Base-by-base conservation (phyloP, 2,113 vertebrate species). In the Delphinus delphis region DNA sequence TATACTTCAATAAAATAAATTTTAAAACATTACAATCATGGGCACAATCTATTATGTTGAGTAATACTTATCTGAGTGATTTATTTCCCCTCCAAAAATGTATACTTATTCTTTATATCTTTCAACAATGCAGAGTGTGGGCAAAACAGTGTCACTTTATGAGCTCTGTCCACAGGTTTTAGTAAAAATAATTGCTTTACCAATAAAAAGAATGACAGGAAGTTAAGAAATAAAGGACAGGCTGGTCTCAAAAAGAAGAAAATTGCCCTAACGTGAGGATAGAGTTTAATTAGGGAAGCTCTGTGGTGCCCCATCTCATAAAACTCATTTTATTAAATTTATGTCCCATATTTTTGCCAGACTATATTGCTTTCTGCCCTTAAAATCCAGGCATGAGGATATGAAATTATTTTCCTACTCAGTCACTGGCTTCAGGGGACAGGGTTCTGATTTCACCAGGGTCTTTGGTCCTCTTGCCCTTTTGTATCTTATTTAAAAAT, bases 261-360 rank as follows among this genome's bases (percentile, higher is more conserved):
- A 90, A 95, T 85, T 90, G 77, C 71, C 88, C 53, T 41, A 98
- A 97, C 62, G 3, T 95, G 92, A 86, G 36, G 55, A 93, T 96
- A 70, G 97, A 95, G 96, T 96, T 94, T 97, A 98, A 98, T 98
- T 98, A 97, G 97, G 95, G 85, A 82, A 95, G 90, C 84, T 94
- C 70, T 87, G 94, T n/a, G 28, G 38, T 86, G 82, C 33, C 79
- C 93, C 68, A 88, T 81, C 91, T 98, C 96, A 98, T 97, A 98
- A 97, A 97, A 97, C 94, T 98, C 97, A 98, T 98, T 98, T 97
- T 98, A 98, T 98, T 98, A 98, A 97, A 98, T 98, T 97, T 98
- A 95, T 95, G 90, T 90, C 47, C 92, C 81, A 41, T 96, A 95
- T 95, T 96, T 97, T 97, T 92, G 84, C 92, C 96, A 93, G 95